Base-by-base conservation (phyloP, 2,113 vertebrate species). In the Choloepus hoffmanni region DNA sequence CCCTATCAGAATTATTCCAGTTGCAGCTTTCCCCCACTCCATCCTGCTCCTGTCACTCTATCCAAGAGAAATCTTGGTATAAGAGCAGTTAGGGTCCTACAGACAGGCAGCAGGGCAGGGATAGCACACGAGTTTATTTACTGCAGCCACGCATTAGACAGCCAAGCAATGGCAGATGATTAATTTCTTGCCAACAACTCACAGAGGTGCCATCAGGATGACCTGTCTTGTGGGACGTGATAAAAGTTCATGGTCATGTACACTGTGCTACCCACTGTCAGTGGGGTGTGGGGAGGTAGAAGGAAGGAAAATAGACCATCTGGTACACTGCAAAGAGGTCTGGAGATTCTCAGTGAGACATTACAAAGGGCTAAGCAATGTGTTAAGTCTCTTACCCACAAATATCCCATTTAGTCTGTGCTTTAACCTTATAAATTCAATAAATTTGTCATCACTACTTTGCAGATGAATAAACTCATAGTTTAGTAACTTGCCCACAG, bases 121-220 rank as follows among this genome's bases (percentile, higher is more conserved):
- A 89, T 21, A 90, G 18, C 50, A 89, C 26, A 40, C 8, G 58
- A 94, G 58, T 90, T 91, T 92, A 94, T 97, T 85, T 92, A 91
- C 62, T 70, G 73, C 62, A 96, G 78, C 45, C 85, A 96, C 88
- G 48, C 81, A 74, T 78, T 36, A 85, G 85, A 91, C 36, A 92
- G 67, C 43, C 58, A n/a, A 62, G 85, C 40, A 90, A 79, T 55
- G 73, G 62, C 9, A 12, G 43, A 85, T 96, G 91, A 95, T 95
- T 95, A 94, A 94, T 96, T 96, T 96, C 91, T 96, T 96, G 77
- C 63, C 81, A 96, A 86, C 62, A 91, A 91, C 82, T 92, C 73
- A 33, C 4, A 43, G 86, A 94, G 58, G 14, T 70, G 78, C 33
- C 79, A 65, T 74, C 50, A 55, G n/a, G 82, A 95, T 94, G 88